Conservation (phyloP, 2,797 vertebrate species). For the Leuciscus waleckii region DNA sequence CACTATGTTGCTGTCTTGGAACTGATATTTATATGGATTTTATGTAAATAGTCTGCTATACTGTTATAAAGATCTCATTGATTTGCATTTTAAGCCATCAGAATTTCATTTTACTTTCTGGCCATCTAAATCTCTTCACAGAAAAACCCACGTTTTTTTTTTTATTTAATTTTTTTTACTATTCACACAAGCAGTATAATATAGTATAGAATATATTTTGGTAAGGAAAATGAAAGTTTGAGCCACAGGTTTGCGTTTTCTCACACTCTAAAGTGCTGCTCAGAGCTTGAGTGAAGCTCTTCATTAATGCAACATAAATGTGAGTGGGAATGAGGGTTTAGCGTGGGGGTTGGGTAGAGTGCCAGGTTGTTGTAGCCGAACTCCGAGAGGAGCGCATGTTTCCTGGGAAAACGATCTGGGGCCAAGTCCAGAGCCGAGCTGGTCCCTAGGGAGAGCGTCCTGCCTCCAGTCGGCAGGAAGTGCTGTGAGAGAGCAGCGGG, state of each 20-base stretch:
- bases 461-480: conserved; percentile 80
- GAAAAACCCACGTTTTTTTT: not conserved
- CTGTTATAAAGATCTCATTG: not conserved
- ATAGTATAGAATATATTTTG: not conserved
- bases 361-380: conserved; percentile 74
- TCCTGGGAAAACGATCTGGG: conserved; percentile 89
- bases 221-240: not conserved
- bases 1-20: too few species aligned
- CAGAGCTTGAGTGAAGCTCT: not conserved
- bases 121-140: not conserved
- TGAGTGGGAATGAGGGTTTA: conserved; percentile 23
- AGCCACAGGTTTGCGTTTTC: not conserved
- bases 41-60: not conserved
- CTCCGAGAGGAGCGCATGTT: conserved; percentile 85
- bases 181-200: not conserved
- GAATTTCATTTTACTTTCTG: too few species aligned
- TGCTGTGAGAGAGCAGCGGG: conserved; percentile 75
- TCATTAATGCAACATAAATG: not conserved
- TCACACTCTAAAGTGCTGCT: not conserved
- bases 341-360: conserved; percentile 69
- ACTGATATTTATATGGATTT: not conserved
- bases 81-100: not conserved
- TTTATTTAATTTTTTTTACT: too few species aligned
- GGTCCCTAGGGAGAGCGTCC: conserved; percentile 82
- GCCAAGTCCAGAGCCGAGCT: conserved; percentile 90